Conservation (phyloP, 2,113 vertebrate species). For the Camelus dromedarius region DNA sequence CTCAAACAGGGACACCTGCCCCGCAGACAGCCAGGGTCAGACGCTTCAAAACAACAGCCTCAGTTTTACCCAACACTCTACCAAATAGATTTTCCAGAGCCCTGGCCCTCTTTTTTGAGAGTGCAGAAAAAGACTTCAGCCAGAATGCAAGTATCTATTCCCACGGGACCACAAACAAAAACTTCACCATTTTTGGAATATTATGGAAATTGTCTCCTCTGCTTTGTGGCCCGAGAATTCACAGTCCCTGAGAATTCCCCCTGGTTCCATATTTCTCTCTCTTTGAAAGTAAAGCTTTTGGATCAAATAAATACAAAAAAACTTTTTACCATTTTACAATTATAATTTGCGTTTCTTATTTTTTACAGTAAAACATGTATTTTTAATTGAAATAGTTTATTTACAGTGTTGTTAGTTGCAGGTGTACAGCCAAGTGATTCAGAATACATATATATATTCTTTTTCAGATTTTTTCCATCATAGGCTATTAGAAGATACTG, state of each 20-base stretch:
- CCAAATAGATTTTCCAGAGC: not conserved
- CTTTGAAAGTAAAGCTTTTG: slow-evolving; percentile 65
- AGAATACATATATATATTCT: no score
- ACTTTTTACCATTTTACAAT: no score
- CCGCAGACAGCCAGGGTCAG: not conserved
- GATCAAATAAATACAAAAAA: slow-evolving; percentile 53
- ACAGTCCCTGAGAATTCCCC: slow-evolving; percentile 58
- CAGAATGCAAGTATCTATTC: not conserved
- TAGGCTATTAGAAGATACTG: no score
- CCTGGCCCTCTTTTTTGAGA: not conserved
- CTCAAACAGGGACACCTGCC: not conserved
- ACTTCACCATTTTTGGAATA: not conserved
- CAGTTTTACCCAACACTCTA: not conserved
- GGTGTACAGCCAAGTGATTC: no score
- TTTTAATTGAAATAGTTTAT: no score
- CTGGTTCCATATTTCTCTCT: slow-evolving; percentile 10
- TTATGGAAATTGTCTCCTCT: slow-evolving; percentile 38
- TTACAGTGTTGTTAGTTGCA: no score
- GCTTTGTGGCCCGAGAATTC: slow-evolving; percentile 58
- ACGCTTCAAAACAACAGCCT: not conserved
- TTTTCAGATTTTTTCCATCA: no score
- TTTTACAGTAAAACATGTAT: no score
- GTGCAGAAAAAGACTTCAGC: accelerated
- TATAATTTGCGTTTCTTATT: not conserved
- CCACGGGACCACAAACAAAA: not conserved